Evolutionary conservation across 2,797 vertebrate species (phyloP).

Genomic region (Neostethus bicornis): DNA sequence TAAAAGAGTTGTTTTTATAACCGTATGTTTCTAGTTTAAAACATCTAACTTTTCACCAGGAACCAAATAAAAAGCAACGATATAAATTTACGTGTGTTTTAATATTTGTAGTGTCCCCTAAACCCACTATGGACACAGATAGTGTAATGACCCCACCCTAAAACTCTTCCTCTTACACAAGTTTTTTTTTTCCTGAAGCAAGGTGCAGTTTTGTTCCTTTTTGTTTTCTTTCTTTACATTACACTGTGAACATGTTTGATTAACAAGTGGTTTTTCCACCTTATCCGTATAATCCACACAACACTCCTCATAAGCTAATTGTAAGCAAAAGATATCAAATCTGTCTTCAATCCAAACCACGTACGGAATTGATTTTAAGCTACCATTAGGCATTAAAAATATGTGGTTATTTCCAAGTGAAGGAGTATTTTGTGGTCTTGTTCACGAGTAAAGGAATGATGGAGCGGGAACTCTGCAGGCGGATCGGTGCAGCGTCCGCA

Average conservation of each 20-base stretch:
- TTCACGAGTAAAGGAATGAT: too few species aligned
- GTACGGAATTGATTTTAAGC: neutral
- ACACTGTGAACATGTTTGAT: neutral
- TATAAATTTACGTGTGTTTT: neutral
- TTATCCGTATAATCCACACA: neutral
- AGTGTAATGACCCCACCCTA: constrained; percentile 38
- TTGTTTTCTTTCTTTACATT: neutral
- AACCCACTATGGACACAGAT: neutral
- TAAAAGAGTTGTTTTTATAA: neutral
- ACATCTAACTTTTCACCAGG: neutral
- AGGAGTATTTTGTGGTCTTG: too few species aligned
- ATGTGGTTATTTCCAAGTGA: too few species aligned
- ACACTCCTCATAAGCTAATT: neutral
- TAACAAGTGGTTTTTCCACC: neutral
- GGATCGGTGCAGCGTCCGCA: too few species aligned
- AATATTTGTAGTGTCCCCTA: neutral
- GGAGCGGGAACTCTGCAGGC: too few species aligned
- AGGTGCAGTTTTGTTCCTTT: neutral
- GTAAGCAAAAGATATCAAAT: neutral
- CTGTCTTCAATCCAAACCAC: too few species aligned
- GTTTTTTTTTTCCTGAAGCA: constrained; percentile 10
- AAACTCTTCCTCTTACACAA: constrained; percentile 22
- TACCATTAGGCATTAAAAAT: too few species aligned
- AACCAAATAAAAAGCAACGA: too few species aligned
- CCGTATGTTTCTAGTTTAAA: neutral